Evolutionary conservation across 2,113 vertebrate species (phyloP), one percentile per base, ranked within the genome.

Genomic region (Laticauda colubrina): DNA sequence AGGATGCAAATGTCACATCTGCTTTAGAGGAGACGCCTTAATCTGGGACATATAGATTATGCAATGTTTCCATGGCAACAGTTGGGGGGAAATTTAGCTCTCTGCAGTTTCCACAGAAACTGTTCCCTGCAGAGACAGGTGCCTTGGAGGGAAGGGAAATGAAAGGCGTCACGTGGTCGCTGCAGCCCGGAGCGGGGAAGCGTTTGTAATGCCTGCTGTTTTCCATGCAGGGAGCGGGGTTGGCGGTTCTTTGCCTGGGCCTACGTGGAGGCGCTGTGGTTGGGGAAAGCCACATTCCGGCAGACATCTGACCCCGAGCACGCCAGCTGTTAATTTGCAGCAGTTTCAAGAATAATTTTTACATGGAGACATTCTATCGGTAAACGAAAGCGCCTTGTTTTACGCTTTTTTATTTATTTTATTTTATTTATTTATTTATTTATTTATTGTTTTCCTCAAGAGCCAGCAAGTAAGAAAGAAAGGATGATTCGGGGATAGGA

Each of bases 81-180:
- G 90, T 96, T 4, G 21, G 87, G 90, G 95, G 93, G 92, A 96
- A 96, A 95, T 59, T 61, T 0, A 8, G 85, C 95, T 90, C 91
- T 92, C 96, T 0, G 0, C 93, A 91, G 97, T 98, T 97, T 96
- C 98, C 97, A 96, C 94, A 97, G 97, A 97, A 98, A 98, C 98
- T 93, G 92, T 96, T 96, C 96, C 95, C 93, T 0, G 56, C 96
- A 86, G 96, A 96, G 96, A 96, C 97, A 98, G 97, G 97, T 98
- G 97, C 96, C 93, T 92, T 43, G 88, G 45, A 90, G 93, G 93
- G 96, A 94, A 91, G 88, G 75, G 95, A 93, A 61, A 96, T 95
- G 90, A 96, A 96, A 94, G 34, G 5, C 81, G 59, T 89, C 95
- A 56, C 64, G 43, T 57, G 57, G 59, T 85, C 87, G 61, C 90